Evolutionary conservation across 2,888 invertebrate genomes (phyloP).

Genomic region (Syrphus vitripennis): DNA sequence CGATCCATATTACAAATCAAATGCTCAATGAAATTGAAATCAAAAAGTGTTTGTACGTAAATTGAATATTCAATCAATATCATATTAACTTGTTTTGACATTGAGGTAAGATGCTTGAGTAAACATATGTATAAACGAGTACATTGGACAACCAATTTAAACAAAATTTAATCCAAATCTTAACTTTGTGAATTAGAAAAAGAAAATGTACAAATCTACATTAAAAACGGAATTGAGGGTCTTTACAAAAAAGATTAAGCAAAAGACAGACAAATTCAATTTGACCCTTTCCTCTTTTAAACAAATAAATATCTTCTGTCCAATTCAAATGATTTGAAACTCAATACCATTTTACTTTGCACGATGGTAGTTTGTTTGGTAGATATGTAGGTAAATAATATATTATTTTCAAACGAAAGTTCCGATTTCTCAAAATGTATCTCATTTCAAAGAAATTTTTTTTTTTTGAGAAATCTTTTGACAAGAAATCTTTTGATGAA

Average conservation of each 20-base stretch:
- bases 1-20: too few species aligned
- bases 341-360: background rate
- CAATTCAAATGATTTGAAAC: background rate
- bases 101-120: too few species aligned
- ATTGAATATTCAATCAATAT: too few species aligned
- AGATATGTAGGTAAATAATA: background rate
- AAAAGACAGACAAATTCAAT: background rate
- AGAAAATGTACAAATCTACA: background rate
- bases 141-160: too few species aligned
- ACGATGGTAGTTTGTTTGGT: too few species aligned
- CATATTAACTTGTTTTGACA: too few species aligned
- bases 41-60: background rate
- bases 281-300: background rate
- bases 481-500: background rate
- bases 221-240: too few species aligned
- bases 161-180: background rate
- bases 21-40: background rate
- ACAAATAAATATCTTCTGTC: background rate
- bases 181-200: background rate
- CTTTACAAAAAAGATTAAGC: background rate
- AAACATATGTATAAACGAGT: background rate
- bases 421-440: background rate
- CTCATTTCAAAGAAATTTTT: background rate
- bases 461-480: background rate
- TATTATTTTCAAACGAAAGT: background rate